phyloP scores from a whole-genome alignment of 2,797 vertebrate species.

The Lemur catta region DNA sequence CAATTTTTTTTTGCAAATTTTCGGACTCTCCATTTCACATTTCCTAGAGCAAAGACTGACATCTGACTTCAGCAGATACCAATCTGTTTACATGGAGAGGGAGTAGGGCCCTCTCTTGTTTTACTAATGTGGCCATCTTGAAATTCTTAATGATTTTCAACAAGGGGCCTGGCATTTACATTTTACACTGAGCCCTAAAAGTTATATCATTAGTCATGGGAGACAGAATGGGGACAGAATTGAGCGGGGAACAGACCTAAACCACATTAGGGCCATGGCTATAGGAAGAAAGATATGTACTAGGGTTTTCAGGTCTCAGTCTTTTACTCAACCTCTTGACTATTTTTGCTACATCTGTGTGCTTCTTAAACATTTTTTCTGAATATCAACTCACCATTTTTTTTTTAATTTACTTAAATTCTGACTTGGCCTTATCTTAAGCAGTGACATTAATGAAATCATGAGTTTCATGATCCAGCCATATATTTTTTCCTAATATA shows the following conservation, averaged over 20 bases:
- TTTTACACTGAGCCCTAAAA: too few species aligned
- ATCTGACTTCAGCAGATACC: neutral
- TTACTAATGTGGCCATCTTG: neutral
- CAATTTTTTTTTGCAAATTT: neutral
- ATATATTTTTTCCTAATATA: neutral
- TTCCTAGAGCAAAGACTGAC: neutral
- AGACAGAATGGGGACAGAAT: neutral
- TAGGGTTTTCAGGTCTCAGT: neutral
- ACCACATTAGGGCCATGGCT: neutral
- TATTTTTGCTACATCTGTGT: neutral
- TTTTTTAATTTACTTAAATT: neutral
- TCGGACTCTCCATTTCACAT: neutral
- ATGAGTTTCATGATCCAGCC: neutral
- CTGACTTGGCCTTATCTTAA: neutral
- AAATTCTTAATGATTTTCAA: neutral
- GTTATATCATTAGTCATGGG: neutral
- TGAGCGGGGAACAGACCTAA: neutral
- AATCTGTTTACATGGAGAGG: too few species aligned
- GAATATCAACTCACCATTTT: neutral
- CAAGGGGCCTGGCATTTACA: fast-evolving
- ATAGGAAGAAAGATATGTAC: neutral
- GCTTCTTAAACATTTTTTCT: neutral
- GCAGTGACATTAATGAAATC: neutral
- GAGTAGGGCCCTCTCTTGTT: neutral
- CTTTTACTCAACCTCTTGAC: neutral